Percentiles rank a stretch among this genome's conserved stretches.
Evolutionary conservation across 2,797 vertebrate genomes (phyloP).

Genomic region (Epinephelus awoara): DNA sequence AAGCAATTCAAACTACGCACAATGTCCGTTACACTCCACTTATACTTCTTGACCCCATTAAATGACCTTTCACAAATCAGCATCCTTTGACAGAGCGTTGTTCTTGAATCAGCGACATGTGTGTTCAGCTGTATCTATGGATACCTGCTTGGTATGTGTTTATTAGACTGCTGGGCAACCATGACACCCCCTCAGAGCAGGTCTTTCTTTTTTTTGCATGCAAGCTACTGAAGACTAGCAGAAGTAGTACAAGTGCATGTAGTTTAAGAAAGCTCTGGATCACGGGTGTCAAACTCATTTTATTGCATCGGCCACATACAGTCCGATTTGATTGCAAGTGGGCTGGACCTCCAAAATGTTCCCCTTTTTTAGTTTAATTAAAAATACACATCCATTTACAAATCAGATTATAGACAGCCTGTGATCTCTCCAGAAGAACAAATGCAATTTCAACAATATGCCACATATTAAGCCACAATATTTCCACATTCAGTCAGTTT

Average conservation of each 20-base stretch:
- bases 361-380: too few species aligned
- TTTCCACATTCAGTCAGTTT: too few species aligned
- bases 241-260: neutral
- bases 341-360: too few species aligned
- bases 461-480: too few species aligned
- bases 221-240: neutral
- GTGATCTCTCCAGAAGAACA: too few species aligned
- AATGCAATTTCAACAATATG: too few species aligned
- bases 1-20: neutral
- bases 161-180: conserved; percentile 26
- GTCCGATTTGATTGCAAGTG: too few species aligned
- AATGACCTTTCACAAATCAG: neutral
- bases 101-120: conserved; percentile 6
- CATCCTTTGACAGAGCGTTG: neutral
- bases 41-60: neutral
- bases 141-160: conserved; percentile 40
- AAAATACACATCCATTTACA: too few species aligned
- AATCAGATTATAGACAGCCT: too few species aligned
- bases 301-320: too few species aligned
- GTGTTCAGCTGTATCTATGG: conserved; percentile 29
- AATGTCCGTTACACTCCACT: neutral
- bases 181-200: neutral
- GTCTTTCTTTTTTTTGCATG: neutral
- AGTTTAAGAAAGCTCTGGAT: neutral
- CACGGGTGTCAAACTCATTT: too few species aligned